These are phyloP conservation scores for Xanthorhoe spadicearia DNA, from an alignment of 2,888 invertebrate genomes.

Conservation along the genomic window DNA sequence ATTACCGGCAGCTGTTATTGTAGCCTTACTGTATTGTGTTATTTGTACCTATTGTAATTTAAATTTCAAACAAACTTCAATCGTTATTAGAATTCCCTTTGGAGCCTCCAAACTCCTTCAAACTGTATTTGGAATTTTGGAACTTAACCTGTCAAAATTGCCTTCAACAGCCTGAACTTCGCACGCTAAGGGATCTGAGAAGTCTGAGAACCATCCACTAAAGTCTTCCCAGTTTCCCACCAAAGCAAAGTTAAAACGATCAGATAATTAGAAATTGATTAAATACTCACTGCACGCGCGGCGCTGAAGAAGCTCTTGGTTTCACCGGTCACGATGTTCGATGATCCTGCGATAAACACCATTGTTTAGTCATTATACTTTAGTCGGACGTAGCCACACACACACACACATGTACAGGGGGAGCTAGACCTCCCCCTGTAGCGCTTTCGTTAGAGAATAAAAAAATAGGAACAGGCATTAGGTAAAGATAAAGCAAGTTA, in stretches of 20 bases:
- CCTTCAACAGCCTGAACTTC: neutral
- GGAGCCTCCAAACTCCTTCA: too few species aligned
- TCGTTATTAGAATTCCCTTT: too few species aligned
- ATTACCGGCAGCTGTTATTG: too few species aligned
- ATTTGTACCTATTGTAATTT: too few species aligned
- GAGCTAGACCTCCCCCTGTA: too few species aligned
- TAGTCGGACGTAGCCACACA: slow-evolving; percentile 12
- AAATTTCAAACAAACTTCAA: too few species aligned
- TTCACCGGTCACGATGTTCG: slow-evolving; percentile 95
- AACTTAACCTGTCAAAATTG: neutral
- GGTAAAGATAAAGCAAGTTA: too few species aligned
- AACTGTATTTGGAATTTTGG: too few species aligned
- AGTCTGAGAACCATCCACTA: neutral
- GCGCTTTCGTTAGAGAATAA: neutral
- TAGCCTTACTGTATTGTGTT: too few species aligned
- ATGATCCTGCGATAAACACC: slow-evolving; percentile 87
- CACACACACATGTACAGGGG: too few species aligned
- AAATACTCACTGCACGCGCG: slow-evolving; percentile 91
- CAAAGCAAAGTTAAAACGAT: slow-evolving; percentile 27
- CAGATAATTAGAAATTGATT: slow-evolving; percentile 40
- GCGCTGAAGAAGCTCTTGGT: slow-evolving; percentile 96
- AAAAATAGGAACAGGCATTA: too few species aligned
- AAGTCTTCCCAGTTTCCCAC: slow-evolving; percentile 6
- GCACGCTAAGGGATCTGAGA: too few species aligned
- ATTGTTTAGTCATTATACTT: slow-evolving; percentile 57